Conservation (phyloP, 2,113 vertebrate species). For the Speoplatyrhinus poulsoni region DNA sequence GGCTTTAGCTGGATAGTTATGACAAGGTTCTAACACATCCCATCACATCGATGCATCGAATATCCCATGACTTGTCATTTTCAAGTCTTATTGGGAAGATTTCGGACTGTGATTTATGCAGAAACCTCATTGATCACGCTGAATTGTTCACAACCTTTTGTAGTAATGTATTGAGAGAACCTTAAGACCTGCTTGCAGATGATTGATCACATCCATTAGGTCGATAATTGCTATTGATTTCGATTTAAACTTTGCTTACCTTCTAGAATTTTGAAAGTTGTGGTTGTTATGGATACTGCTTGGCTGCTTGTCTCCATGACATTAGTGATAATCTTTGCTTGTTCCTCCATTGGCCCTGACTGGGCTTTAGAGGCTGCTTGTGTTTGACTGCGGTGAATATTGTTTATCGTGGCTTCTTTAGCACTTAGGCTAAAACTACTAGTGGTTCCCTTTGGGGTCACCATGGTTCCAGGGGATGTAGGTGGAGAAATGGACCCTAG, state of each 20-base stretch:
- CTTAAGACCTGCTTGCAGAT: slow-evolving; percentile 37
- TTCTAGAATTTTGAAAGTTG: slow-evolving; percentile 47
- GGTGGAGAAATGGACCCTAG: slow-evolving; percentile 1
- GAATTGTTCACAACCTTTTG: slow-evolving; percentile 30
- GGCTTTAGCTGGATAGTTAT: slow-evolving; percentile 23
- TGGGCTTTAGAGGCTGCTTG: slow-evolving; percentile 22
- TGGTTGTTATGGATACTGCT: slow-evolving; percentile 42
- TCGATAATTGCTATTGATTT: slow-evolving; percentile 46
- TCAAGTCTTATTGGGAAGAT: slow-evolving; percentile 6
- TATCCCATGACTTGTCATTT: not conserved
- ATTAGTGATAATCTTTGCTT: slow-evolving; percentile 18
- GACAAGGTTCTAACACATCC: not conserved
- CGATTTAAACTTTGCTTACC: slow-evolving; percentile 62
- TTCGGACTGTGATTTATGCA: slow-evolving; percentile 25
- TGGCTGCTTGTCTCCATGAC: slow-evolving; percentile 19
- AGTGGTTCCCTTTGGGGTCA: slow-evolving; percentile 14
- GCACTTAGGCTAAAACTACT: slow-evolving; percentile 5
- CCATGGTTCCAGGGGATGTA: slow-evolving; percentile 23
- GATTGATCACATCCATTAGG: slow-evolving; percentile 59
- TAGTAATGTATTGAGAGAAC: slow-evolving; percentile 35
- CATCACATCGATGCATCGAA: not conserved
- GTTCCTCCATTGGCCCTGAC: slow-evolving; percentile 14
- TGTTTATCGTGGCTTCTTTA: slow-evolving; percentile 13
- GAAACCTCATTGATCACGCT: slow-evolving; percentile 32
- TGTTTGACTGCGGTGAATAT: slow-evolving; percentile 7